Conservation (phyloP, 2,888 invertebrate species). For the Amblyjoppa fuscipennis region DNA sequence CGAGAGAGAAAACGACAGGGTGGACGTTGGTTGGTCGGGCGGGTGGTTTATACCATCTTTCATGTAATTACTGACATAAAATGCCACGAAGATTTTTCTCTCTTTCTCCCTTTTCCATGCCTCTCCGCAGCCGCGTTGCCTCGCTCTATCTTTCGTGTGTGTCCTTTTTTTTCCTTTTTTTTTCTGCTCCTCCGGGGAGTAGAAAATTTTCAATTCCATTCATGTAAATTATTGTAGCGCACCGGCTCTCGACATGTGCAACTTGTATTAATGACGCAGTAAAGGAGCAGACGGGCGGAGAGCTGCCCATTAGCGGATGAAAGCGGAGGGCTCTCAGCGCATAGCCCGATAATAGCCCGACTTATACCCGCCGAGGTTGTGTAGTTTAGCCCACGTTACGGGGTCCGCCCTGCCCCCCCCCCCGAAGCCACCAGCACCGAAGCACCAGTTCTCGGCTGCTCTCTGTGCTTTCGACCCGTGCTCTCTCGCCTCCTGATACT, state of each 20-base stretch:
- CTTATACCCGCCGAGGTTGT: conserved; percentile 83
- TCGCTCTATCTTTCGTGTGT: conserved; percentile 63
- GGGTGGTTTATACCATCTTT: conserved; percentile 79
- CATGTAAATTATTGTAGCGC: conserved; percentile 85
- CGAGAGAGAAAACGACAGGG: conserved; percentile 60
- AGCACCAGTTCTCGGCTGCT: conserved; percentile 47
- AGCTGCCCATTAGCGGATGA: conserved; percentile 85
- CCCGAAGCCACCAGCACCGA: conserved; percentile 70
- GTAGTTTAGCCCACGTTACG: conserved; percentile 83
- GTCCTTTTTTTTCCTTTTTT: conserved; percentile 71
- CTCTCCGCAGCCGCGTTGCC: conserved; percentile 1
- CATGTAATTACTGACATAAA: conserved; percentile 84
- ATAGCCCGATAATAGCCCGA: conserved; percentile 85
- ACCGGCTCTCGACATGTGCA: conserved; percentile 85
- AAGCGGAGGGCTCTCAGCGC: conserved; percentile 85
- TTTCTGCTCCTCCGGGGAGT: conserved; percentile 83
- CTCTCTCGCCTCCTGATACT: conserved; percentile 68
- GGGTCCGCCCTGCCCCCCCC: conserved; percentile 73
- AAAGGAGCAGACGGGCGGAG: conserved; percentile 85
- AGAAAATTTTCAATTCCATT: conserved; percentile 85
- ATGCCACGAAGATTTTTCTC: conserved; percentile 80
- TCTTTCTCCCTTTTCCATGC: conserved; percentile 62
- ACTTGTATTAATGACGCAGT: conserved; percentile 85
- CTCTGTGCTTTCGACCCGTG: conserved; percentile 50
- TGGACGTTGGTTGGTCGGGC: conserved; percentile 71